phyloP scores from a whole-genome alignment of 2,113 vertebrate genomes.

The Entomyzon cyanotis region DNA sequence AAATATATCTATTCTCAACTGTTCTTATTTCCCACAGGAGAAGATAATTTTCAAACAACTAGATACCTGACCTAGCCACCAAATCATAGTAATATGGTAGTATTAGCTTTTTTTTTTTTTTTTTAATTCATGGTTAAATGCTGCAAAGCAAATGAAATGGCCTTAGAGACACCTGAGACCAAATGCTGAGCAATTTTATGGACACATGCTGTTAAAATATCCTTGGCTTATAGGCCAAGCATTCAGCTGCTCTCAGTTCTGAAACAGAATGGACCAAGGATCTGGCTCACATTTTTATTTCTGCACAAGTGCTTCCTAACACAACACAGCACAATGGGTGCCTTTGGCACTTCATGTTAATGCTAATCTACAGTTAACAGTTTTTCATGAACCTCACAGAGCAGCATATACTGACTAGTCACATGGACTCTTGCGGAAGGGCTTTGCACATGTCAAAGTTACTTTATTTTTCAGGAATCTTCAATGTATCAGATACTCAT shows the following conservation, averaged over 20 bases:
- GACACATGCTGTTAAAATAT: neutral
- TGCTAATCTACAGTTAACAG: too few species aligned
- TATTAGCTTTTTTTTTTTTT: neutral
- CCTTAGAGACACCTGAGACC: neutral
- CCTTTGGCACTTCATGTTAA: neutral
- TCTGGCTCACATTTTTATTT: neutral
- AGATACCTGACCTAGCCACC: neutral
- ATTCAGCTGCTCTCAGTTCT: neutral
- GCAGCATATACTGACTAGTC: neutral
- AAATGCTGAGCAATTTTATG: neutral
- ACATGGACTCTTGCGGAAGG: conserved; percentile 16
- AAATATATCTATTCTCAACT: neutral
- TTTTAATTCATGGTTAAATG: neutral
- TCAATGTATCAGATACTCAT: neutral
- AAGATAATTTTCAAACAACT: neutral
- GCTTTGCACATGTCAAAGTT: neutral
- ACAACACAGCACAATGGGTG: neutral
- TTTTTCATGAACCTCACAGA: too few species aligned
- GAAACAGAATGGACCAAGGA: neutral
- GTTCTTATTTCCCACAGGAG: neutral
- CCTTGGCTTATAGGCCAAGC: neutral
- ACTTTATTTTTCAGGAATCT: conserved; percentile 54
- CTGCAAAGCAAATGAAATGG: neutral
- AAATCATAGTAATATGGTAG: neutral
- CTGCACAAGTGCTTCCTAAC: neutral